Conservation (phyloP, 2,888 invertebrate species). For the Caenorhabditis macrosperma region DNA sequence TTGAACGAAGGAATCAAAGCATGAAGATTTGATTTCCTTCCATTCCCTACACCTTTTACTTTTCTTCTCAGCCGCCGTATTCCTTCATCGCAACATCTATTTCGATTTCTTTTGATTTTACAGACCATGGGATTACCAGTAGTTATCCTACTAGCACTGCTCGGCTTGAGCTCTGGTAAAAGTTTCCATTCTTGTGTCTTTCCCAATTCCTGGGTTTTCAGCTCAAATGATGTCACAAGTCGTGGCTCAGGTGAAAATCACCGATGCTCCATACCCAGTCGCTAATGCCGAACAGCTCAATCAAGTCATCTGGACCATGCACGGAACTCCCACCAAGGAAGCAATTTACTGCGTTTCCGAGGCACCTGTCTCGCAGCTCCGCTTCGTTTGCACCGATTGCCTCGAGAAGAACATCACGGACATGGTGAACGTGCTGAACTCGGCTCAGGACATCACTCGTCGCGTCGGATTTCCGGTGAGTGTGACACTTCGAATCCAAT, state of each 20-base stretch:
- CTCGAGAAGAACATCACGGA: conserved; percentile 78
- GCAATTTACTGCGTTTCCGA: conserved; percentile 69
- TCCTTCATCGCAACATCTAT: background rate
- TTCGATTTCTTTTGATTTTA: background rate
- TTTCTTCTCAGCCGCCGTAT: conserved; percentile 7
- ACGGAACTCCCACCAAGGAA: conserved; percentile 74
- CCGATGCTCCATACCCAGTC: conserved; percentile 77
- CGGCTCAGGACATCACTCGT: conserved; percentile 78
- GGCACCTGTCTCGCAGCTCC: conserved; percentile 77
- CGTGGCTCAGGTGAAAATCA: conserved; percentile 77
- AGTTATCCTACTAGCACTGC: conserved; percentile 24
- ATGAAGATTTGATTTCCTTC: conserved; percentile 54
- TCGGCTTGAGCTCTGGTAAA: conserved; percentile 35
- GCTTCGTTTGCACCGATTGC: conserved; percentile 79
- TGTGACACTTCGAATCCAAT: background rate
- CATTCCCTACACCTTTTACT: conserved; percentile 26
- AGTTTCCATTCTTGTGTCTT: background rate
- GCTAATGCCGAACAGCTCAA: conserved; percentile 76
- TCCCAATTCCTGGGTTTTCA: conserved; percentile 12
- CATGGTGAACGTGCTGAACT: conserved; percentile 77
- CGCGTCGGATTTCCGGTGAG: conserved; percentile 79
- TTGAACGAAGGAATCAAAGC: conserved; percentile 37
- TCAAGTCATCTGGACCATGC: conserved; percentile 77
- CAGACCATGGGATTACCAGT: conserved; percentile 58
- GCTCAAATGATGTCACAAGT: conserved; percentile 62